Conservation (phyloP, 2,888 invertebrate genomes). For the Pasiphila rectangulata region DNA sequence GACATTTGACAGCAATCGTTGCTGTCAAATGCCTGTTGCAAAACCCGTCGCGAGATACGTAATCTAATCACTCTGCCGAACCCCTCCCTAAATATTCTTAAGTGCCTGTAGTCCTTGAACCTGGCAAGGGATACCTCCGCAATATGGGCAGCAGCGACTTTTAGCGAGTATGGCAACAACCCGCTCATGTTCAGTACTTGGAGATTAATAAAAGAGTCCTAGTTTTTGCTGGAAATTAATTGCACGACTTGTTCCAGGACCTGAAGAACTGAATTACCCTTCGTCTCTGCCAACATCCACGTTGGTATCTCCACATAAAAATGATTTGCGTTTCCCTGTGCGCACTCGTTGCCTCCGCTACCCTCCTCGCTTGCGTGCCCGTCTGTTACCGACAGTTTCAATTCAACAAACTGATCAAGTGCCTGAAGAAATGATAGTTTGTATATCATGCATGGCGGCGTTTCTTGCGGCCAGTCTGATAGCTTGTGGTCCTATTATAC, state of each 20-base stretch:
- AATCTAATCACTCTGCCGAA: too few relatives aligned
- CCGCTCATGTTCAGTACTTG: too few relatives aligned
- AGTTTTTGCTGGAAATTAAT: background rate
- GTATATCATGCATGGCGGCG: constrained; percentile 51
- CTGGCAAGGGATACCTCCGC: too few relatives aligned
- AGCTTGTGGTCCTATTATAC: constrained; percentile 49
- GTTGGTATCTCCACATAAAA: constrained; percentile 27
- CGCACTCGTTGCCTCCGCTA: constrained; percentile 64
- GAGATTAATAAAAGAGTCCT: too few relatives aligned
- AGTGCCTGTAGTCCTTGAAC: too few relatives aligned
- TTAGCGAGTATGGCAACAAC: too few relatives aligned
- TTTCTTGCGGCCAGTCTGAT: constrained; percentile 50
- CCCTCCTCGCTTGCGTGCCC: constrained; percentile 65
- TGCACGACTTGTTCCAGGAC: background rate
- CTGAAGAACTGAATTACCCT: background rate
- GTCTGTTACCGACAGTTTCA: constrained; percentile 61
- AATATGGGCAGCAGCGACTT: too few relatives aligned
- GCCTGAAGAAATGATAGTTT: constrained; percentile 58
- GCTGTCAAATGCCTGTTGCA: too few relatives aligned
- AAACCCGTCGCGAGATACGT: too few relatives aligned
- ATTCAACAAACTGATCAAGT: constrained; percentile 54
- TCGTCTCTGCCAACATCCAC: constrained; percentile 10
- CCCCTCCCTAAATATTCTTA: too few relatives aligned
- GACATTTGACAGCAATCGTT: too few relatives aligned
- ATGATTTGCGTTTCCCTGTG: constrained; percentile 73